A percentile compares a stretch with the other conserved stretches of the same genome.
phyloP scores from a whole-genome alignment of 2,888 invertebrate genomes.

The Carterocephalus palaemon region DNA sequence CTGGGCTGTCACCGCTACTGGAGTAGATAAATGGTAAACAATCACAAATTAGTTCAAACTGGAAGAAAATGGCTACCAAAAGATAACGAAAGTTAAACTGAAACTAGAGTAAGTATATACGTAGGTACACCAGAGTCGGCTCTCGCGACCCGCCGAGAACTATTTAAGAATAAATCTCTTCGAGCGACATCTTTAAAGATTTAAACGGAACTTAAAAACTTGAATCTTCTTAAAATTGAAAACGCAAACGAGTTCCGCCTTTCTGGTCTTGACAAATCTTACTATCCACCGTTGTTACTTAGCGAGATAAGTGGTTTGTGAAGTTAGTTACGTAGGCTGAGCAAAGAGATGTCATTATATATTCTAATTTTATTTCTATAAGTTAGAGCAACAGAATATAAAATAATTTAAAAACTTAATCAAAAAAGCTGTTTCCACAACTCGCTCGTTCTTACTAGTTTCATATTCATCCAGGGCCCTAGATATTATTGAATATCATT shows the following conservation, averaged over 20 bases:
- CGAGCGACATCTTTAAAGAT: slow-evolving; percentile 55
- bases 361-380: no score
- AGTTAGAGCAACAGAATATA: background rate
- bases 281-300: slow-evolving; percentile 24
- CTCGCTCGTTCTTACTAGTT: no score
- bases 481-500: no score
- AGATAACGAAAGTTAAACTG: slow-evolving; percentile 5
- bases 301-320: slow-evolving; percentile 18
- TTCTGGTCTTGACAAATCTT: slow-evolving; percentile 38
- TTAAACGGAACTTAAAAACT: slow-evolving; percentile 61
- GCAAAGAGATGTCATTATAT: no score
- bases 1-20: no score
- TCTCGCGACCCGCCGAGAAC: slow-evolving; percentile 10
- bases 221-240: slow-evolving; percentile 72
- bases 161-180: slow-evolving; percentile 30
- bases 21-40: no score
- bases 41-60: no score
- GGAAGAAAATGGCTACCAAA: background rate
- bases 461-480: no score
- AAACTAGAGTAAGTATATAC: background rate
- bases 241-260: slow-evolving; percentile 64
- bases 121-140: slow-evolving; percentile 3
- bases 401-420: no score
- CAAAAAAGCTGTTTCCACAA: no score
- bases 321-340: background rate